Conservation (phyloP, 1,140 invertebrate genomes). For the Lordiphosa clarofinis region DNA sequence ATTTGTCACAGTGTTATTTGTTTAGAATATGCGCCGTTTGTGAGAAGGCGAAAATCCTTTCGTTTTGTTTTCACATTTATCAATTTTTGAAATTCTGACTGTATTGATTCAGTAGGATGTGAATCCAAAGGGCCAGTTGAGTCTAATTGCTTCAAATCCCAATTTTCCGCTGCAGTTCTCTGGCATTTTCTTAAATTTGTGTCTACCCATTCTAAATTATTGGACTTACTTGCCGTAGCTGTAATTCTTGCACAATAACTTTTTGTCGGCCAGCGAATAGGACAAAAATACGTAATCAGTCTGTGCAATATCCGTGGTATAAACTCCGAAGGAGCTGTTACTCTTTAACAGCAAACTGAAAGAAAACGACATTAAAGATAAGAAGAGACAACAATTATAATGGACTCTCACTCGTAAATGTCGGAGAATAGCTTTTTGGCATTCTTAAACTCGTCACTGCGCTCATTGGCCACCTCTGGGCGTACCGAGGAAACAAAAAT, state of each 20-base stretch:
- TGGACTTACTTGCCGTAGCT: conserved; percentile 59
- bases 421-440: conserved; percentile 70
- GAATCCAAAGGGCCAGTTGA: too few species aligned
- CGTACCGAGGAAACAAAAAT: conserved; percentile 58
- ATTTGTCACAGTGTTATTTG: too few species aligned
- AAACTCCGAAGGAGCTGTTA: conserved; percentile 54
- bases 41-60: too few species aligned
- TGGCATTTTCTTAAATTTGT: too few species aligned
- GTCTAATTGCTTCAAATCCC: too few species aligned
- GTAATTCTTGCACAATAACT: conserved; percentile 62
- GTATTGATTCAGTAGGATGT: too few species aligned
- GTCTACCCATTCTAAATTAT: too few species aligned
- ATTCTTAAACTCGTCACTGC: conserved; percentile 57
- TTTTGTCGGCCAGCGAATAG: conserved; percentile 59
- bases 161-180: too few species aligned
- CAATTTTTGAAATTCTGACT: too few species aligned
- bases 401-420: conserved; percentile 56
- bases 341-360: conserved; percentile 57
- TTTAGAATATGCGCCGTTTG: too few species aligned
- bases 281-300: conserved; percentile 64
- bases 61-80: too few species aligned
- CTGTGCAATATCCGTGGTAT: conserved; percentile 63
- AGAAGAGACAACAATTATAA: neutral
- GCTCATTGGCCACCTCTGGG: conserved; percentile 46
- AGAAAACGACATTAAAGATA: neutral